Base-by-base conservation (phyloP, 1,140 invertebrate genomes). In the Drosophila nigrodunni region DNA sequence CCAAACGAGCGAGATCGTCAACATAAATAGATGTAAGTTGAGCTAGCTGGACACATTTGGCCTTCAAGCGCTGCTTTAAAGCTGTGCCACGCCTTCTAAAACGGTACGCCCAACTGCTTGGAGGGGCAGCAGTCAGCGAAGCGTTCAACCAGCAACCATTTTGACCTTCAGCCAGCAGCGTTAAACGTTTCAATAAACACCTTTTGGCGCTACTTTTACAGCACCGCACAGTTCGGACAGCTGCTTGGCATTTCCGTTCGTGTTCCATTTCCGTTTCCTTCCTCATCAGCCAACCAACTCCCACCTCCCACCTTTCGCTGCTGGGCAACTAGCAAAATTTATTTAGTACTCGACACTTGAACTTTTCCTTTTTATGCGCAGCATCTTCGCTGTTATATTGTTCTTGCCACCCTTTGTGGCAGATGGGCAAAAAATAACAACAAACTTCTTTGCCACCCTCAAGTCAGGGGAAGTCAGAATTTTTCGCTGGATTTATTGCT, bases 201-300 rank as follows among this genome's bases (percentile, higher is more conserved):
- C 39, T 75, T 64, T 59, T 39, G 15, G 9, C 58, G 25, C 21
- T 46, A 13, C 47, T 39, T 49, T 39, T 43, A 39, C 25, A 37
- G 6, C 46, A 47, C 61, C 47, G 52, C 18, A 30, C 25, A 46
- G 39, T 50, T 67, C 71, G 54, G 49, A 78, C 68, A 70, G 72
- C 72, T 64, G 64, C 49, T 60, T 34, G 41, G 65, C 65, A 74
- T 54, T 82, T 85, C 83, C 83, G 83, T 55, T 88, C 61, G 76
- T 88, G 69, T 83, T 82, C 77, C 83, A 89, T 81, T 89, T 88
- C 85, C 85, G 85, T 61, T 88, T 88, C 66, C 80, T 57, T 88
- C 66, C 80, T 57, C 80, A 74, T 80, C 80, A 77, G 67, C 59
- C 60, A 41, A 37, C 25, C 62, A 21, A 50, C 18, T 9, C 30